phyloP scores from a whole-genome alignment of 2,888 invertebrate genomes.

The Chirona hameri region DNA sequence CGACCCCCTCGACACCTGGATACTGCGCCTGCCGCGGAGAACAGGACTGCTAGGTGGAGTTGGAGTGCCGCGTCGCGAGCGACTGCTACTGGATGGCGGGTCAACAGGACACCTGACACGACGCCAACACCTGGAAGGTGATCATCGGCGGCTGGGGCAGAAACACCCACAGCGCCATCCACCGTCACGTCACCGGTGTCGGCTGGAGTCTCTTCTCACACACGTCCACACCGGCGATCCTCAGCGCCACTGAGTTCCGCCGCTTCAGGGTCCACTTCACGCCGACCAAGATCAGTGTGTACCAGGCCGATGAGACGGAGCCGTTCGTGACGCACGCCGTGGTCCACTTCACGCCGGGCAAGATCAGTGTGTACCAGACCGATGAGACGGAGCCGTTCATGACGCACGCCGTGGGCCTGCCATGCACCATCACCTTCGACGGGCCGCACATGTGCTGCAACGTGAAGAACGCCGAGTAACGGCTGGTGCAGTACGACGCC shows the following conservation, averaged over 20 bases:
- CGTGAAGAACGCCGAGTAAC: neutral
- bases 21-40: neutral
- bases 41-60: neutral
- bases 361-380: neutral
- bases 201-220: neutral
- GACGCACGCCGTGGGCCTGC: too few species aligned
- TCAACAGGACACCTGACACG: neutral
- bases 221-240: neutral
- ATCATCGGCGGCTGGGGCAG: neutral
- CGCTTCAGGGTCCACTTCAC: conserved; percentile 25
- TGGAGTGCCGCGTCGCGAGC: neutral
- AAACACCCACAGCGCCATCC: neutral
- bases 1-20: neutral
- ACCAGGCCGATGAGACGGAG: neutral
- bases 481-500: neutral
- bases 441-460: conserved; percentile 1
- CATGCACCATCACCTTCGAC: neutral
- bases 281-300: neutral
- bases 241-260: conserved; percentile 26
- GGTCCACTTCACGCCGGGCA: conserved; percentile 9
- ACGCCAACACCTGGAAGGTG: neutral
- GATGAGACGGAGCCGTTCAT: neutral
- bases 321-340: too few species aligned
- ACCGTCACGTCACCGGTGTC: neutral
- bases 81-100: too few species aligned